Conservation (phyloP, 2,797 vertebrate genomes). For the Poecilia velifera region DNA sequence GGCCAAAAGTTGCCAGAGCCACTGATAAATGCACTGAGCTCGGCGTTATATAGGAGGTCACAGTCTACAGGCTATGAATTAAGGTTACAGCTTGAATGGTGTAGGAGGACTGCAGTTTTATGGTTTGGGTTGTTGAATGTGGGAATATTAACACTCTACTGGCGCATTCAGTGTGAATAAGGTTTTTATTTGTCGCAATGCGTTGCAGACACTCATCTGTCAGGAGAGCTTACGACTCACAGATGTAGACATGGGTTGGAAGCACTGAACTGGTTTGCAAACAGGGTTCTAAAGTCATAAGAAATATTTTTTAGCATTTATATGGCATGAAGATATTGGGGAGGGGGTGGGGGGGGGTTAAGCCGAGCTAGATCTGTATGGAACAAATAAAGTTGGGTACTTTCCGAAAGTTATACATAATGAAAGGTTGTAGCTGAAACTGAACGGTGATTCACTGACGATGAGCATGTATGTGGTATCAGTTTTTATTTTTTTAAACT, state of each 20-base stretch:
- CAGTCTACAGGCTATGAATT: constrained; percentile 51
- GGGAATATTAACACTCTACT: constrained; percentile 30
- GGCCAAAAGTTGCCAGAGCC: constrained; percentile 41
- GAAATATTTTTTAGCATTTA: no score
- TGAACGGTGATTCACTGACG: background rate
- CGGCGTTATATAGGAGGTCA: constrained; percentile 53
- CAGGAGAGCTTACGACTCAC: constrained; percentile 17
- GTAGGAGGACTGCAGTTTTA: constrained; percentile 42
- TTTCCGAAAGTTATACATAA: constrained; percentile 47
- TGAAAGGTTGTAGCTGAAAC: constrained; percentile 4
- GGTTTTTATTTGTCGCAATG: constrained; percentile 24
- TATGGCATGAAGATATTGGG: no score
- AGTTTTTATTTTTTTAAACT: constrained; percentile 19
- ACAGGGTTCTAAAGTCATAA: background rate
- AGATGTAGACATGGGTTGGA: constrained; percentile 1
- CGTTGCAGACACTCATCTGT: constrained; percentile 22
- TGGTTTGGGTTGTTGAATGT: constrained; percentile 36
- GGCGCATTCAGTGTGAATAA: constrained; percentile 22
- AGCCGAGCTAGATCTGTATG: background rate
- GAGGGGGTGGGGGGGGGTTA: no score
- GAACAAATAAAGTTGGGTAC: constrained; percentile 16
- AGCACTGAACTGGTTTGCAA: constrained; percentile 3
- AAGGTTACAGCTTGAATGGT: constrained; percentile 24
- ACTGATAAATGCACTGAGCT: constrained; percentile 42
- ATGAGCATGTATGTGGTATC: constrained; percentile 15